Conservation (phyloP, 1,140 invertebrate species). For the Melanaphis sacchari region DNA sequence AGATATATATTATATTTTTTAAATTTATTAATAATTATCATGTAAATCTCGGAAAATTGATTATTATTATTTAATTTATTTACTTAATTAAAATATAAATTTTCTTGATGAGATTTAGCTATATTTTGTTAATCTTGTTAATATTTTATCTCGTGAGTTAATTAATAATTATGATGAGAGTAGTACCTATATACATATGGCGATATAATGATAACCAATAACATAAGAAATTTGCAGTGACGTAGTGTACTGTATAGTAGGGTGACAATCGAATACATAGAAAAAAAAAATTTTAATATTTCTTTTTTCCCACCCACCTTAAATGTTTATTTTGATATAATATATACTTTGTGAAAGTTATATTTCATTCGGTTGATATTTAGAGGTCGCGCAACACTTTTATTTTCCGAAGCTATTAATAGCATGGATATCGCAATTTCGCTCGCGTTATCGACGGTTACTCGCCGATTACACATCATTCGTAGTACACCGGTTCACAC, state of each 20-base stretch:
- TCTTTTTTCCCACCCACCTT: too few species aligned
- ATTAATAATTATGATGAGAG: neutral
- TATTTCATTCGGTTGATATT: neutral
- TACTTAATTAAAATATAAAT: neutral
- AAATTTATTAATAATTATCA: neutral
- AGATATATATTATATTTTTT: neutral
- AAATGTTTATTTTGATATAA: neutral
- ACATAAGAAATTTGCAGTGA: neutral
- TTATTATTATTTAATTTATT: neutral
- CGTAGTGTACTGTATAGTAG: neutral
- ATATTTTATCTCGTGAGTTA: neutral
- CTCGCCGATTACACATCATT: too few species aligned
- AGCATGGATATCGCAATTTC: too few species aligned
- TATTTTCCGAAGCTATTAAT: too few species aligned
- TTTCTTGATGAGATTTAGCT: neutral
- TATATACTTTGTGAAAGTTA: neutral
- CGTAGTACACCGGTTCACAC: too few species aligned
- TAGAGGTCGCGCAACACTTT: constrained; percentile 1
- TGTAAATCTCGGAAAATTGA: neutral
- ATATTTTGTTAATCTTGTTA: neutral
- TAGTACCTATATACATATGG: neutral
- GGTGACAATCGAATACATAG: too few species aligned
- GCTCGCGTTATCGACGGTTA: too few species aligned
- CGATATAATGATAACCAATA: neutral
- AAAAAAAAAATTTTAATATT: too few species aligned